These are phyloP conservation scores for Leucoptera coffeella DNA, from an alignment of 2,888 invertebrate genomes.

Conservation along the genomic window DNA sequence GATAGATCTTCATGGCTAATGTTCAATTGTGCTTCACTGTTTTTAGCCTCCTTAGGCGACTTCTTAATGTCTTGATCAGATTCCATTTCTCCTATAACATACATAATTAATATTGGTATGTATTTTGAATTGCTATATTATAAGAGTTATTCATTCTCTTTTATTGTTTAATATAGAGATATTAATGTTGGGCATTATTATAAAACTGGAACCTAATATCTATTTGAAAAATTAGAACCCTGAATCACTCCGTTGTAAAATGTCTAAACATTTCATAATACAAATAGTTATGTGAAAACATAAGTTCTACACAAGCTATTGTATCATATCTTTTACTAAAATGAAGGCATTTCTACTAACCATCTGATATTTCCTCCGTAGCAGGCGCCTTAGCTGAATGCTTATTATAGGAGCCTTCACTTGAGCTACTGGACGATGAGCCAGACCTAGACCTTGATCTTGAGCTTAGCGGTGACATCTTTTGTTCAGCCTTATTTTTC, in stretches of 20 bases:
- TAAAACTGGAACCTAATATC: background rate
- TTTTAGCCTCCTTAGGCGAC: conserved; percentile 18
- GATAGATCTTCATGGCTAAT: conserved; percentile 76
- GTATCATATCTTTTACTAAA: no score
- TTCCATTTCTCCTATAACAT: conserved; percentile 53
- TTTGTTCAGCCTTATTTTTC: conserved; percentile 42
- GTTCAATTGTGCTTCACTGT: conserved; percentile 41
- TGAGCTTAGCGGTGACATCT: conserved; percentile 25
- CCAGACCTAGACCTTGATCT: conserved; percentile 33
- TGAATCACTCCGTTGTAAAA: no score
- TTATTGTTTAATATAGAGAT: background rate
- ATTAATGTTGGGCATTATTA: background rate
- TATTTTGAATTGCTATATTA: background rate
- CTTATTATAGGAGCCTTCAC: conserved; percentile 38
- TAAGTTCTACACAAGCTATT: no score
- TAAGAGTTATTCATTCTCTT: background rate
- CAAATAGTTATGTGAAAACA: no score
- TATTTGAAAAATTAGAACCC: background rate
- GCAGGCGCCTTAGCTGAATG: conserved; percentile 30
- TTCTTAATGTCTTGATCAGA: conserved; percentile 43
- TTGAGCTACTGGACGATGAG: conserved; percentile 34
- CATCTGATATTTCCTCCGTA: conserved; percentile 60
- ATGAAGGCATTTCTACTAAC: conserved; percentile 15
- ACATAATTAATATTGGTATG: conserved; percentile 1
- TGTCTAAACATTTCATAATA: background rate